Evolutionary conservation across 2,888 invertebrate species (phyloP).

Genomic region (Papilio demoleus): DNA sequence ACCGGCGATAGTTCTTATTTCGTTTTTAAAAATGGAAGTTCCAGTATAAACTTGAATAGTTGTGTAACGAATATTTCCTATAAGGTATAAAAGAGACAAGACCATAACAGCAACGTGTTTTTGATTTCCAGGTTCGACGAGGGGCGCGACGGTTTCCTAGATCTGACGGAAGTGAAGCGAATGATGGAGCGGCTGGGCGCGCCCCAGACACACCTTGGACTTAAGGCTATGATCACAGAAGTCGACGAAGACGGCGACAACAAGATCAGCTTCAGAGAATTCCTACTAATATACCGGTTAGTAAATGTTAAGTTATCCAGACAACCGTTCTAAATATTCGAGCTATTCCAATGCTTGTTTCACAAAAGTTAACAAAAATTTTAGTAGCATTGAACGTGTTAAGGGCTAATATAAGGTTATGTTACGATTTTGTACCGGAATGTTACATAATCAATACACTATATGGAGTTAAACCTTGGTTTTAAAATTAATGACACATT

Average conservation of each 20-base stretch:
- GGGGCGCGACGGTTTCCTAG: conserved; percentile 94
- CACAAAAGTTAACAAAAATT: too few species aligned
- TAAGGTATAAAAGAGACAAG: too few species aligned
- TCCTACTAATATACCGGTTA: conserved; percentile 88
- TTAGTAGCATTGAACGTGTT: too few species aligned
- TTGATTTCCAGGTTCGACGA: conserved; percentile 92
- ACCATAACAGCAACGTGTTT: neutral
- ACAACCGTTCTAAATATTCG: neutral
- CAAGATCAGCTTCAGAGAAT: conserved; percentile 95
- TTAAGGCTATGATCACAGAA: conserved; percentile 97
- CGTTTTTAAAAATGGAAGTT: too few species aligned
- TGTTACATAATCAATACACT: neutral
- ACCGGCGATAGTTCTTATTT: too few species aligned
- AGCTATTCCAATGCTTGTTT: too few species aligned
- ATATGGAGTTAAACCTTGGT: neutral
- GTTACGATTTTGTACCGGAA: neutral
- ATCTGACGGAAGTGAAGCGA: conserved; percentile 94
- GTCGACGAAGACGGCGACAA: conserved; percentile 94
- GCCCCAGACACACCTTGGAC: conserved; percentile 97
- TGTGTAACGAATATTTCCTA: too few species aligned
- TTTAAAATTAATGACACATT: too few species aligned
- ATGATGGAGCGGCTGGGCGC: conserved; percentile 99
- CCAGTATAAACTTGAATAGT: too few species aligned
- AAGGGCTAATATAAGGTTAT: too few species aligned
- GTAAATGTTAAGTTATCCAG: conserved; percentile 8